Evolutionary conservation across 2,797 vertebrate genomes (phyloP).

Genomic region (Anableps anableps): DNA sequence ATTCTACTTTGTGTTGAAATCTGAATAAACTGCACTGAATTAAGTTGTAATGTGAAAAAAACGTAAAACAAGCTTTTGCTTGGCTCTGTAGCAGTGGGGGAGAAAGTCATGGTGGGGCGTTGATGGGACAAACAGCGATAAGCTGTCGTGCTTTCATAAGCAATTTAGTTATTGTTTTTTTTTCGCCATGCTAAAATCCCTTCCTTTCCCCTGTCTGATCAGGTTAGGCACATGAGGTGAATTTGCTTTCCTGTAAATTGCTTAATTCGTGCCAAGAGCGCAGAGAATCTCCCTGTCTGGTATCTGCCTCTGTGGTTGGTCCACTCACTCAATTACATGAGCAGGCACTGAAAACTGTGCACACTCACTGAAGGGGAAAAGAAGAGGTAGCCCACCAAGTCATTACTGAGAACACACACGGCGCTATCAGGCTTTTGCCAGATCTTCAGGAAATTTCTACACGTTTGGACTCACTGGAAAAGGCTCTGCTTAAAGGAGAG

Average conservation of each 20-base stretch:
- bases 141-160: constrained; percentile 69
- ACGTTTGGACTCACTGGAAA: constrained; percentile 66
- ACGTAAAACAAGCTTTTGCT: background rate
- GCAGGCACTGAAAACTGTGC: constrained; percentile 53
- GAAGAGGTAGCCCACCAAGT: constrained; percentile 77
- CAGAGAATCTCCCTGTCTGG: constrained; percentile 72
- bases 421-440: constrained; percentile 74
- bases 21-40: background rate
- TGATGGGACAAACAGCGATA: constrained; percentile 50
- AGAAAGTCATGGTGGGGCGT: background rate
- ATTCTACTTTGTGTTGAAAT: background rate
- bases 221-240: constrained; percentile 51
- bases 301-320: constrained; percentile 81
- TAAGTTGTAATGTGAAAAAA: background rate
- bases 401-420: constrained; percentile 83
- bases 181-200: constrained; percentile 54
- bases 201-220: constrained; percentile 73
- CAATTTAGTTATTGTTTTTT: constrained; percentile 52
- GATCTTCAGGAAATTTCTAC: constrained; percentile 68
- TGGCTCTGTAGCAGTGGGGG: background rate
- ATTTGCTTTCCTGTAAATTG: constrained; percentile 66
- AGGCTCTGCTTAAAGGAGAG: constrained; percentile 41
- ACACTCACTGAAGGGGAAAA: constrained; percentile 57
- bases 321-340: constrained; percentile 74
- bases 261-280: constrained; percentile 71